A percentile compares a stretch with the other conserved stretches of the same genome.
Conservation (phyloP, 2,113 vertebrate species). For the Gobiocypris rarus region DNA sequence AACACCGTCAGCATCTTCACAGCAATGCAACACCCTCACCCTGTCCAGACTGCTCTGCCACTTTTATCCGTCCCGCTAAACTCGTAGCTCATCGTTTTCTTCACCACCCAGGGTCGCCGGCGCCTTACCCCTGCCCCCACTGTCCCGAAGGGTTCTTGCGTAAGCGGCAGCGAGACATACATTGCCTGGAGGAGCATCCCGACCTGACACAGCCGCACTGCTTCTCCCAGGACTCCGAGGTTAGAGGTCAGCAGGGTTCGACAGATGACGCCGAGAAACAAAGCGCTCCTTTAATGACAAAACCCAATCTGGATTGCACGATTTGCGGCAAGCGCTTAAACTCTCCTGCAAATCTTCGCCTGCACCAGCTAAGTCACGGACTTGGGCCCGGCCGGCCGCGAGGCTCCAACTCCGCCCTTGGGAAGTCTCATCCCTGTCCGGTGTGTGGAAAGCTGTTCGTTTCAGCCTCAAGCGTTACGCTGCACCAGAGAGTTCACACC, state of each 20-base stretch:
- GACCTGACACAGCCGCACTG: constrained; percentile 33
- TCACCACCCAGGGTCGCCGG: constrained; percentile 74
- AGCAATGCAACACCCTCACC: constrained; percentile 60
- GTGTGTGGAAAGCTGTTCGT: constrained; percentile 85
- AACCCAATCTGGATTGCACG: constrained; percentile 68
- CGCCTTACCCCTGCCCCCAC: constrained; percentile 76
- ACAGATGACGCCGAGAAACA: neutral
- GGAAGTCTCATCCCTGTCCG: constrained; percentile 80
- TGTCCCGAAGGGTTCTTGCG: constrained; percentile 78
- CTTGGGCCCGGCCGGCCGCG: constrained; percentile 61
- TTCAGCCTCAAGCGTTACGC: constrained; percentile 84
- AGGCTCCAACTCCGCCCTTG: constrained; percentile 49
- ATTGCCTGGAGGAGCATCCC: constrained; percentile 71
- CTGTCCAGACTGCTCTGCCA: constrained; percentile 77
- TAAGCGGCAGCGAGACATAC: constrained; percentile 72
- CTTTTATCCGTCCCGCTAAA: constrained; percentile 80
- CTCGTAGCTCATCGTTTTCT: constrained; percentile 76
- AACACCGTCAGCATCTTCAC: constrained; percentile 85
- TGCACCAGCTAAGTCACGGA: constrained; percentile 74
- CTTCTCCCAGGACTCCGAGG: neutral
- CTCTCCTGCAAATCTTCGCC: constrained; percentile 75
- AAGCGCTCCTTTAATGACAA: neutral
- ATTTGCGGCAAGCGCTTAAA: constrained; percentile 80
- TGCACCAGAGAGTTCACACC: constrained; percentile 85
- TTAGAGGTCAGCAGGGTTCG: neutral